Percentiles rank a stretch among this genome's conserved stretches.
These are phyloP conservation scores for Philereme vetulata DNA, from an alignment of 2,888 invertebrate genomes.

Conservation along the genomic window DNA sequence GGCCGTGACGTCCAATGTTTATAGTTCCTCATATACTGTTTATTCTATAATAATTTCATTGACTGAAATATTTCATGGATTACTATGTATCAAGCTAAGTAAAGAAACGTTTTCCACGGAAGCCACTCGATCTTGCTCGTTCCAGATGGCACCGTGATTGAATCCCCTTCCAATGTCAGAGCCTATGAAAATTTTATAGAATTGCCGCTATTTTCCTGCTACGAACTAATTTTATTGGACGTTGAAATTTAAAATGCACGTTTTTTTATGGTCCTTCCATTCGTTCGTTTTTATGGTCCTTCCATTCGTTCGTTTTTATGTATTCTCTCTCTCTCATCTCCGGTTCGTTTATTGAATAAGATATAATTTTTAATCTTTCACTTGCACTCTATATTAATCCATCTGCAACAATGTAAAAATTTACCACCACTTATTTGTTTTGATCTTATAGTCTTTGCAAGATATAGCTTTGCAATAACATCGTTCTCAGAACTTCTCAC, in stretches of 20 bases:
- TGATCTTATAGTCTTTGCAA: too few species aligned
- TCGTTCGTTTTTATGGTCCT: neutral
- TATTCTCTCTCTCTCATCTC: neutral
- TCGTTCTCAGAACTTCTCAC: too few species aligned
- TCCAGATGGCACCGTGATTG: constrained; percentile 32
- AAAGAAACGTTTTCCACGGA: constrained; percentile 38
- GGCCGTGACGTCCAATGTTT: constrained; percentile 68
- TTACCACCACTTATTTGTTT: too few species aligned
- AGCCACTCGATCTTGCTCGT: constrained; percentile 24
- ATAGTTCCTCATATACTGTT: constrained; percentile 70
- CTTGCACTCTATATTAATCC: neutral
- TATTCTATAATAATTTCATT: constrained; percentile 77
- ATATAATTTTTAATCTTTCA: neutral
- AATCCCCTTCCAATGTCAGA: constrained; percentile 35
- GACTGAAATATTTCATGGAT: constrained; percentile 67
- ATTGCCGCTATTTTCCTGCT: constrained; percentile 32
- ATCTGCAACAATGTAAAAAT: too few species aligned
- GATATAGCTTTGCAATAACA: too few species aligned
- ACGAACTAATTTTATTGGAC: constrained; percentile 39
- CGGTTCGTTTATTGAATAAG: neutral
- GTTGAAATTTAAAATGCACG: constrained; percentile 28
- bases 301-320: neutral
- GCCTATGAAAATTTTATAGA: constrained; percentile 42
- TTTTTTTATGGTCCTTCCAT: neutral
- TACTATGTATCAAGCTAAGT: constrained; percentile 35